These are phyloP conservation scores for Drosophila stalkeri DNA, from an alignment of 2,888 invertebrate species.

Conservation along the genomic window DNA sequence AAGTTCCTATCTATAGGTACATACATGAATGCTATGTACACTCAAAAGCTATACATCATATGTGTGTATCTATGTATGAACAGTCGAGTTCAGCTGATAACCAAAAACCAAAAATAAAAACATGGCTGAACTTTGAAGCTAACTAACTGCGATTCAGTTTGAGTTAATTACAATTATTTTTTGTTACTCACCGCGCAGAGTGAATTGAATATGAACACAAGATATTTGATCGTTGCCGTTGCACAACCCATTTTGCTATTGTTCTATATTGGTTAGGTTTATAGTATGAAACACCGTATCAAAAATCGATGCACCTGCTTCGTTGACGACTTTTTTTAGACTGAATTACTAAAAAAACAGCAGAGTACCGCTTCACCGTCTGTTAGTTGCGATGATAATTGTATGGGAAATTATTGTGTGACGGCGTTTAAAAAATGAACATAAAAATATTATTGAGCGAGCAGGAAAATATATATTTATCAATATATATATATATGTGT, in stretches of 20 bases:
- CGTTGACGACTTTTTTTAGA: conserved; percentile 46
- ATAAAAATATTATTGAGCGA: conserved; percentile 45
- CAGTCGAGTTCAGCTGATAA: conserved; percentile 41
- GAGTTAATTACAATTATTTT: neutral
- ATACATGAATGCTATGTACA: conserved; percentile 16
- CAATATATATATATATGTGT: no score
- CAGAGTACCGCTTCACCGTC: conserved; percentile 23
- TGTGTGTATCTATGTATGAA: neutral
- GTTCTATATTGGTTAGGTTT: neutral
- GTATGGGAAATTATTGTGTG: conserved; percentile 45
- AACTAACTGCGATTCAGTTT: conserved; percentile 21
- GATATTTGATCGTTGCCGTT: conserved; percentile 68
- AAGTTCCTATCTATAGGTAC: conserved; percentile 3
- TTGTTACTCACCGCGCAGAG: conserved; percentile 73
- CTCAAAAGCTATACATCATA: conserved; percentile 11
- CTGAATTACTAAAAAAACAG: conserved; percentile 55
- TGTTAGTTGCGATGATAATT: conserved; percentile 54
- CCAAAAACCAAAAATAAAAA: conserved; percentile 4
- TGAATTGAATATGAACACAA: conserved; percentile 70
- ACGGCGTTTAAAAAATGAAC: conserved; percentile 17
- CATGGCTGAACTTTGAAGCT: conserved; percentile 31
- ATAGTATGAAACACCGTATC: neutral
- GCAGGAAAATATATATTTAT: no score
- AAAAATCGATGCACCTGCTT: conserved; percentile 26
- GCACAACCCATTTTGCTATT: conserved; percentile 69